Evolutionary conservation across 2,113 vertebrate species (phyloP), one percentile per base, ranked within the genome.

Genomic region (Oreochromis spilurus): DNA sequence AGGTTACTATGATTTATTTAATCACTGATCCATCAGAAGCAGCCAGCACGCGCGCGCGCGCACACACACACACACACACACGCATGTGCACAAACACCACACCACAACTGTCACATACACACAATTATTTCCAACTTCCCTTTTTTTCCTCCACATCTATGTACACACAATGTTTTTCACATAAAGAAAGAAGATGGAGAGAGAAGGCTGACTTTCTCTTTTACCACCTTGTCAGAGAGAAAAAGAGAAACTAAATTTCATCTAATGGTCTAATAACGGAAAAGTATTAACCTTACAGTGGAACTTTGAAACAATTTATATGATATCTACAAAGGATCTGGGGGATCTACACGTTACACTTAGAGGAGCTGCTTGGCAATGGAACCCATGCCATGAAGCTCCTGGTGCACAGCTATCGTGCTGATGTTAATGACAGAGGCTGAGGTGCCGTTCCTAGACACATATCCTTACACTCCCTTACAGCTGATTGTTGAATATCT

Each of bases 1-100:
- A 95, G 95, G 95, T 95, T 91, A 92, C 86, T 93, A 95, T 95
- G 92, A 94, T 94, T 95, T 95, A 95, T 95, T 95, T 93, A 95
- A 94, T 94, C 93, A 92, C 89, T 72, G 92, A 93, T 94, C 85
- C 87, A 83, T 91, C 88, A 93, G 40, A 92, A 80, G 86, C 86
- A 82, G 34, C 81, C 62, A 67, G 1, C 81, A 13, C 70, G 10
- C 83, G 16, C 83, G 24, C 77, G 36, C 50, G 50, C 38, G 16
- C 65, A 24, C 65, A 81, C 62, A 54, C 52, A 55, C 38, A n/a
- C 65, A 24, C 65, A 81, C 62, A 54, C 52, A 24, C 79, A 45
- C 13, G 3, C 31, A 52, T 4, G 60, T 36, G 60, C 38, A 31
- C 67, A 34, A 81, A 24, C 78, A 82, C 52, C 82, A 87, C 67